Evolutionary conservation across 2,113 vertebrate genomes (phyloP), one percentile per base, ranked within the genome.

Genomic region (Mionectes macconnelli): DNA sequence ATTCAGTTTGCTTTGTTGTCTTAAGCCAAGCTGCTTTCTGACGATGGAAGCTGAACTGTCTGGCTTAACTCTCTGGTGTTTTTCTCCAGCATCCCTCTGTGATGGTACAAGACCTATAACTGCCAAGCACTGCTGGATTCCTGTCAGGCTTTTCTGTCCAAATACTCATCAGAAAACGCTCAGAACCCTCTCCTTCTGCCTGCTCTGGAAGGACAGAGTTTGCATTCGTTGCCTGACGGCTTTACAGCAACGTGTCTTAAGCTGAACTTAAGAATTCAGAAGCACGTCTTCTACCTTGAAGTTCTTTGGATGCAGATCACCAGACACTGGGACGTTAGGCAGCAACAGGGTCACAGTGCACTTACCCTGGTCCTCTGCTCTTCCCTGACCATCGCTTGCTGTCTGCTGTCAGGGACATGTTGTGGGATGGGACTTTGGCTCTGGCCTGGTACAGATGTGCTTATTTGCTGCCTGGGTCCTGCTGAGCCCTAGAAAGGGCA

Each of bases 131-230:
- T 87, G 52, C 78, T 94, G 63, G 59, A 47, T 73, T 83, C 42
- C 49, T 89, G 90, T 68, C 70, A 94, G 72, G 49, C n/a, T 53
- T 84, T 91, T 69, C 40, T 95, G 53, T 62, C 57, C 70, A 56
- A 62, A 66, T 80, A 60, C 37, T 80, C 39, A 14, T 49, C 40
- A 55, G 74, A 76, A 89, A 82, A n/a, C 33, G 22, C 42, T 57
- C 49, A 8, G 10, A 84, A 16, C 37, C 59, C 23, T 56, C 7
- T 78, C 9, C 16, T 37, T 63, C 50, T 70, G 45, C 37, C 31
- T 1, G 0, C 23, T 81, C 53, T 80, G 57, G 27, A 53, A 76
- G 68, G 45, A 53, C 12, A 15, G 40, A 33, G n/a, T 72, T 87
- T 60, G n/a, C n/a, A 7, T 78, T 84, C 17, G 3, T 13, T 94